Evolutionary conservation across 2,797 vertebrate genomes (phyloP).

Genomic region (Antrozous pallidus): DNA sequence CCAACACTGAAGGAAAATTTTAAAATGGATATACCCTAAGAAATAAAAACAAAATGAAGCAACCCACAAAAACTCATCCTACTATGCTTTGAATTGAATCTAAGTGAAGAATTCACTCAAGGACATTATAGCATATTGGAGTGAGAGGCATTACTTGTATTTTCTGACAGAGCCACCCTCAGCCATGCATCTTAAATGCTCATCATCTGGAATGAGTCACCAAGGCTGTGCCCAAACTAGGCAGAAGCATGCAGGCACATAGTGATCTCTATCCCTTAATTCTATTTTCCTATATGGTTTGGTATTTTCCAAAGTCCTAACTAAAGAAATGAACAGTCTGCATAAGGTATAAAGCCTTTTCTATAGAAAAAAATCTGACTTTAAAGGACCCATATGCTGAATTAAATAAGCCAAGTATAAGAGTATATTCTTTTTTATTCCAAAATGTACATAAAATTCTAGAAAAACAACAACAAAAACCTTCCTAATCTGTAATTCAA

Average conservation of each 20-base stretch:
- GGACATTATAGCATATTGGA: slow-evolving; percentile 29
- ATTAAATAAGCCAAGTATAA: background rate
- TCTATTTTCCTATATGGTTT: background rate
- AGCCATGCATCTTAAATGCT: background rate
- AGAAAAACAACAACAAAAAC: background rate
- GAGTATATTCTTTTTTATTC: background rate
- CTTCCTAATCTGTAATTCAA: background rate
- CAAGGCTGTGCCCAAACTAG: background rate
- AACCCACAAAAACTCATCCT: background rate
- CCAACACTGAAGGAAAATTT: background rate
- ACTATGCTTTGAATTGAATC: background rate
- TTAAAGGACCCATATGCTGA: background rate
- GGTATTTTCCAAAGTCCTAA: background rate
- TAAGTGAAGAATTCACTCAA: slow-evolving; percentile 31
- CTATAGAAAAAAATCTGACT: background rate
- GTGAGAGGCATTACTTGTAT: slow-evolving; percentile 25
- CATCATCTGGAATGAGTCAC: slow-evolving; percentile 38
- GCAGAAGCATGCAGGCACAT: background rate
- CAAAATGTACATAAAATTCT: background rate
- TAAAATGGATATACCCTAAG: background rate
- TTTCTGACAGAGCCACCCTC: background rate
- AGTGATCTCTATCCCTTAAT: background rate
- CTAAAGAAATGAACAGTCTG: background rate
- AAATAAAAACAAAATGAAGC: background rate
- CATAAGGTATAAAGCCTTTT: background rate